Percentiles rank a stretch among this genome's conserved stretches.
Evolutionary conservation across 2,888 invertebrate species (phyloP).

Genomic region (Drosophila glabriapex): DNA sequence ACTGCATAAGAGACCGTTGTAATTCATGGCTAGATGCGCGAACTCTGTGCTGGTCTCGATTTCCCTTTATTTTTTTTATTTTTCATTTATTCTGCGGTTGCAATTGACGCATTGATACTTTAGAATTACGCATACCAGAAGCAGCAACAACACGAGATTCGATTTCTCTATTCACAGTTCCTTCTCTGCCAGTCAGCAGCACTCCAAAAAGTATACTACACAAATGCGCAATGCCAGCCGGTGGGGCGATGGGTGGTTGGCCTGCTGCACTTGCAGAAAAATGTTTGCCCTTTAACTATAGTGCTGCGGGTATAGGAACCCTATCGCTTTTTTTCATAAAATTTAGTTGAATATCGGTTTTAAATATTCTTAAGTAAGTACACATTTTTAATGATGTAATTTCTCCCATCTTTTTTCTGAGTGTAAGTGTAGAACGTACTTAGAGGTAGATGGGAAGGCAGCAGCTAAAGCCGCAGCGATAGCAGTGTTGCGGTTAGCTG

Average conservation of each 20-base stretch:
- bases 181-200: conserved; percentile 41
- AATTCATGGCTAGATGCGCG: conserved; percentile 63
- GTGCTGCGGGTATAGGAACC: too few species aligned
- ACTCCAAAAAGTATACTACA: conserved; percentile 67
- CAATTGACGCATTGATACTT: conserved; percentile 35
- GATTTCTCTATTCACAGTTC: conserved; percentile 40
- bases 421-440: background rate
- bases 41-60: conserved; percentile 2
- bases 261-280: background rate
- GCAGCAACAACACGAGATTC: conserved; percentile 16
- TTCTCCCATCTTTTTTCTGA: background rate
- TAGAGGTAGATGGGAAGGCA: conserved; percentile 10
- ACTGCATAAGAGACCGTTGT: conserved; percentile 68
- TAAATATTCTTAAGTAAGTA: too few species aligned
- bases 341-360: too few species aligned
- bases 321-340: background rate
- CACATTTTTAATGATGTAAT: background rate
- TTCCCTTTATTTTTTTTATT: conserved; percentile 1
- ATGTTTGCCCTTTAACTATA: too few species aligned
- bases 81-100: conserved; percentile 15
- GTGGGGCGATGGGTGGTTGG: background rate
- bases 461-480: conserved; percentile 37
- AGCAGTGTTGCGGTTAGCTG: conserved; percentile 73
- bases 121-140: conserved; percentile 25
- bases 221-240: conserved; percentile 69